These are phyloP conservation scores for mouse (Mus musculus) DNA, from an alignment of 2,113 vertebrate genomes.

Conservation along the genomic window DNA sequence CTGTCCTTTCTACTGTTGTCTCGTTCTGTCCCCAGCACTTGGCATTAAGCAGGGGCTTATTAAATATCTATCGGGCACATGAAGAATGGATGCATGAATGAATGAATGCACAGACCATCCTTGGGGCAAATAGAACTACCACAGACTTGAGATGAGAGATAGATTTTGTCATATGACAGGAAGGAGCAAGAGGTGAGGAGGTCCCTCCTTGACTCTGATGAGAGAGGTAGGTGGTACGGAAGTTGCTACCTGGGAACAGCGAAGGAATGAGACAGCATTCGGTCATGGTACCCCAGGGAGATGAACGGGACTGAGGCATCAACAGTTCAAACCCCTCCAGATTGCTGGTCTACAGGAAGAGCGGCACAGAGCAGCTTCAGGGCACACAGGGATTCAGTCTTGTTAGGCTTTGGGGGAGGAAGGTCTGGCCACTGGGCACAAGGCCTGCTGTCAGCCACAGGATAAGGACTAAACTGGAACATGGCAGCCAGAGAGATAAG, in stretches of 20 bases:
- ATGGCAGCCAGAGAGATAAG: neutral
- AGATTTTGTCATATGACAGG: neutral
- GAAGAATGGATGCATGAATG: neutral
- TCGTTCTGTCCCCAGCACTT: neutral
- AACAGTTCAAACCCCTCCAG: neutral
- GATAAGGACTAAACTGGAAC: neutral
- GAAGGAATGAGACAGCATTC: neutral
- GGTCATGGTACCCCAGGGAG: fast-evolving
- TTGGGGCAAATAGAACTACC: neutral
- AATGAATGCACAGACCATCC: neutral
- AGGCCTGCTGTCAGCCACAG: neutral
- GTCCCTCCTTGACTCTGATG: neutral
- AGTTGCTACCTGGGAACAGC: too few relatives aligned
- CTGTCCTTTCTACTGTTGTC: neutral
- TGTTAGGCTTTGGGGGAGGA: fast-evolving
- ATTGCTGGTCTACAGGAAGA: neutral
- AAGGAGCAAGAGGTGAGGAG: neutral
- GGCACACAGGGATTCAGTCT: neutral
- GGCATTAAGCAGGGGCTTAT: neutral
- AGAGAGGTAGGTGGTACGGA: neutral
- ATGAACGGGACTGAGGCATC: fast-evolving
- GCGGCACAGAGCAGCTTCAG: fast-evolving
- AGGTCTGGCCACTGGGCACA: neutral
- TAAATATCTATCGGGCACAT: fast-evolving
- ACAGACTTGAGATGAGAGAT: neutral